Evolutionary conservation across 53 echinoderm and acorn worm species (phyloP), one percentile per base, ranked within the genome.

Genomic region (Astropecten irregularis): DNA sequence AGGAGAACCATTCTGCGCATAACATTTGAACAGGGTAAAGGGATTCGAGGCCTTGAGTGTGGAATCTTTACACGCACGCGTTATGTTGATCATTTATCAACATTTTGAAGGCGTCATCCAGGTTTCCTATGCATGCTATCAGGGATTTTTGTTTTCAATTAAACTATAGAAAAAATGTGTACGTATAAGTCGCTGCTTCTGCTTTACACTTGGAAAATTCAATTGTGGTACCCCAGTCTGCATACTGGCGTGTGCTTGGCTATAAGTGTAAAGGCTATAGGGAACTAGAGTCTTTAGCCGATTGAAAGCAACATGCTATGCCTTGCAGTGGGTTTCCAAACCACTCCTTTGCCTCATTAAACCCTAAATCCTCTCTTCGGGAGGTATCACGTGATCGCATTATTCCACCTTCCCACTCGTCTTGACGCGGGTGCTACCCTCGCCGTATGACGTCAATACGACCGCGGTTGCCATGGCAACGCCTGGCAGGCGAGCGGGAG

Each of bases 381-480:
- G 28, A 30, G 60, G 47, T 11, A n/a, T 62, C 79, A 79, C 79
- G 79, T 79, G 79, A 62, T 19, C 79, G 29, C 40, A 61, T 79
- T 40, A 62, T 62, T 65, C 62, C 46, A 39, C 33, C 53, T 72
- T n/a, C 42, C 79, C 46, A 31, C n/a, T n/a, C 42, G 46, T 39
- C 61, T 50, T 26, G 40, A 31, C 62, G 7, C 42, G 16, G 30
- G 42, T 18, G 30, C 74, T 31, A 33, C 79, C 61, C 79, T 61
- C 42, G 68, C 38, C 62, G 62, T 79, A 79, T 79, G 79, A 79
- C 79, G 79, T 79, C 79, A 79, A 79, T 79, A 62, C 49, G 48
- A 48, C 61, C 28, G 61, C 18, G 31, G 79, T 79, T 79, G 79
- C 21, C 48, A 79, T 79, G 33, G 0, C 62, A 79, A 79, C 76